Evolutionary conservation across 2,797 vertebrate genomes (phyloP).

Genomic region (Trachops cirrhosus): DNA sequence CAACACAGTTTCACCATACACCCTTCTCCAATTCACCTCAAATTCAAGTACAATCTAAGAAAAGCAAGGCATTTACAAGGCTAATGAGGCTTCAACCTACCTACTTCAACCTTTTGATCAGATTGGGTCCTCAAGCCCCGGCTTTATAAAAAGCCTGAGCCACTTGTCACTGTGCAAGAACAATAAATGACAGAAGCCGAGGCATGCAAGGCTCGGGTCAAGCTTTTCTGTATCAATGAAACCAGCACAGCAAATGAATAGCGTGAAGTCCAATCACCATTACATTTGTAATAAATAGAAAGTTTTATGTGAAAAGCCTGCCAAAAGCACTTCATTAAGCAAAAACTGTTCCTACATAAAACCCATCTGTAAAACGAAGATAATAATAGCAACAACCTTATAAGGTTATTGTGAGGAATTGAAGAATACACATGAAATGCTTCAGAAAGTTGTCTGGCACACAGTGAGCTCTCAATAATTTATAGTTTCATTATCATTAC

Average conservation of each 20-base stretch:
- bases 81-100: not conserved
- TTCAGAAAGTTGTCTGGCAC: conserved; percentile 1
- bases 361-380: conserved; percentile 1
- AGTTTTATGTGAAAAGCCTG: not conserved
- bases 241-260: not conserved
- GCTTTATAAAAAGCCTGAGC: not conserved
- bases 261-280: not conserved
- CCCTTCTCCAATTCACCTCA: not conserved
- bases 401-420: not conserved
- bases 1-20: not conserved
- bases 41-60: not conserved
- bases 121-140: not conserved
- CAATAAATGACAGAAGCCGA: not conserved
- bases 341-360: conserved; percentile 6
- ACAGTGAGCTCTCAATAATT: not conserved
- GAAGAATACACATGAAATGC: not conserved
- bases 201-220: not conserved
- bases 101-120: not conserved
- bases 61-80: not conserved
- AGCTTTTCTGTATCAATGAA: not conserved
- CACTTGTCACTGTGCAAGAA: not conserved
- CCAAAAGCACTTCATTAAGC: conserved; percentile 3
- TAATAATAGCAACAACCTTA: not conserved
- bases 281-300: not conserved
- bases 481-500: not conserved